phyloP scores from a whole-genome alignment of 2,113 vertebrate species.

The Callocephalon fimbriatum region DNA sequence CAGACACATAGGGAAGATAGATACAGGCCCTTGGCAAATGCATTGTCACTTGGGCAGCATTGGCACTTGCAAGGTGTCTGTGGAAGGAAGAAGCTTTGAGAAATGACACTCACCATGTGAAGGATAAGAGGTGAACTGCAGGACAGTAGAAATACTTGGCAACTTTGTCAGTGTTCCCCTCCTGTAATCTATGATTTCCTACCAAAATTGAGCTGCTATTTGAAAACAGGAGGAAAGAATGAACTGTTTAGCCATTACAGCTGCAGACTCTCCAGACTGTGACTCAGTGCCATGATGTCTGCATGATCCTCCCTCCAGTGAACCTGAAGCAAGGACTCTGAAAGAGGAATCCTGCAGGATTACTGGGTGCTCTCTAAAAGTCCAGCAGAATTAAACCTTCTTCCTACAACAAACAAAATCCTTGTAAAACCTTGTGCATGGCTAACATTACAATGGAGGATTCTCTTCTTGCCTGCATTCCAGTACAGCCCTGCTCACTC shows the following conservation, averaged over 20 bases:
- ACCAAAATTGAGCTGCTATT: not conserved
- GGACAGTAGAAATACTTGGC: not conserved
- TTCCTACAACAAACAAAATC: not conserved
- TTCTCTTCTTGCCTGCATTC: not conserved
- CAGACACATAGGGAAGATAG: not conserved
- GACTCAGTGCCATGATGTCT: not conserved
- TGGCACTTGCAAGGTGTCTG: not conserved
- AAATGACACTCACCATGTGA: rapidly evolving
- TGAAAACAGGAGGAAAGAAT: not conserved
- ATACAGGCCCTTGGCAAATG: not conserved
- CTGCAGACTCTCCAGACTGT: not conserved
- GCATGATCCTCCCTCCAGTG: not conserved
- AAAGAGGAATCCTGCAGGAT: not conserved
- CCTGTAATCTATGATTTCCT: not conserved
- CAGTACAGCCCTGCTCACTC: not conserved
- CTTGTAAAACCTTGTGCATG: not conserved
- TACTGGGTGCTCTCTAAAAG: not conserved
- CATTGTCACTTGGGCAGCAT: not conserved
- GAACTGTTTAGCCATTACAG: not conserved
- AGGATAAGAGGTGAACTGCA: not conserved
- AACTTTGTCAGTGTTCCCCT: not conserved
- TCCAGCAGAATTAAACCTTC: not conserved
- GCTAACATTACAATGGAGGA: rapidly evolving
- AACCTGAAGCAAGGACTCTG: not conserved
- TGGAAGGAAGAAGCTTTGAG: not conserved